phyloP scores from a whole-genome alignment of 2,113 vertebrate genomes.

The Cynocephalus volans region DNA sequence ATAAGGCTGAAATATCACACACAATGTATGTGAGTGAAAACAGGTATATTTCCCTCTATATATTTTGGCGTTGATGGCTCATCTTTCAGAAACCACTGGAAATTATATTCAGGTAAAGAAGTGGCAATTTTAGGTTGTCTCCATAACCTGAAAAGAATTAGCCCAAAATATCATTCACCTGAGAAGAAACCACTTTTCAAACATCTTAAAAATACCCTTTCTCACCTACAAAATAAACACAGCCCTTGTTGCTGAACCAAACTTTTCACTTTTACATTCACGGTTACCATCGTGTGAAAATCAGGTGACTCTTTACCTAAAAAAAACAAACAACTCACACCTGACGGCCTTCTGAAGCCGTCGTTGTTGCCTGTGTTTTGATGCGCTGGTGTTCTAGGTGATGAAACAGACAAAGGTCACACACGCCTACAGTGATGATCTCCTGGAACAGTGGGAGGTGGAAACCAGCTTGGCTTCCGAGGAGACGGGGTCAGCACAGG shows the following conservation, averaged over 20 bases:
- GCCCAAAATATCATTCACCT: neutral
- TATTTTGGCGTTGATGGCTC: neutral
- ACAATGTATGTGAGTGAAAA: neutral
- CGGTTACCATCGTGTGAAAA: neutral
- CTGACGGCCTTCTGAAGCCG: neutral
- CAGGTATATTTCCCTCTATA: neutral
- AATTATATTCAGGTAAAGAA: neutral
- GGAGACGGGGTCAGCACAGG: neutral
- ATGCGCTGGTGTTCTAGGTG: neutral
- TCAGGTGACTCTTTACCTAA: neutral
- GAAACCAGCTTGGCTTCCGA: neutral
- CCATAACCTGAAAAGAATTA: neutral
- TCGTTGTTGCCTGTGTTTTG: neutral
- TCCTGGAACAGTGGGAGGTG: conserved; percentile 40
- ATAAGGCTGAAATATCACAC: neutral
- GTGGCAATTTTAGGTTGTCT: neutral
- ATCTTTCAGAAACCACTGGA: neutral
- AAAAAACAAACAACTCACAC: neutral
- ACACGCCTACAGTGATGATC: neutral
- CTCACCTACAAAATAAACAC: neutral
- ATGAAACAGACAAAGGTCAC: neutral
- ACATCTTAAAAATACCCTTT: neutral
- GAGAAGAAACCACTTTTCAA: neutral
- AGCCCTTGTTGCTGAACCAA: neutral
- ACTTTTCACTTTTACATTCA: neutral